Evolutionary conservation across 2,888 invertebrate genomes (phyloP).

Genomic region (Archaeoteleia sp.): DNA sequence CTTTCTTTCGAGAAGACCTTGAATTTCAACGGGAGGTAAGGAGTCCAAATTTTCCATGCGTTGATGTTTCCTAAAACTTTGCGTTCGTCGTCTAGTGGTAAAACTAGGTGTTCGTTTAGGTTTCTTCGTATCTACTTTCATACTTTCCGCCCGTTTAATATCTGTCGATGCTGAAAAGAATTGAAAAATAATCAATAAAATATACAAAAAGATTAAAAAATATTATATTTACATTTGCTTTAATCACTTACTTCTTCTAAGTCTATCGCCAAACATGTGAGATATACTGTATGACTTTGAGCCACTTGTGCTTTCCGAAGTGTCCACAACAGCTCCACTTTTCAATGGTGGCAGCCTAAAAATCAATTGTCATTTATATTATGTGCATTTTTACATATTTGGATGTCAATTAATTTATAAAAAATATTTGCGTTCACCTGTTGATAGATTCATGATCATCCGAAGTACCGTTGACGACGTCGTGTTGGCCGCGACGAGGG

Average conservation of each 20-base stretch:
- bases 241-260: conserved; percentile 77
- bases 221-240: conserved; percentile 9
- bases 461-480: conserved; percentile 74
- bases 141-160: conserved; percentile 91
- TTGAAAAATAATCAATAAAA: conserved; percentile 16
- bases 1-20: conserved; percentile 93
- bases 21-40: conserved; percentile 94
- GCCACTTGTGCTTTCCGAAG: conserved; percentile 44
- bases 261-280: conserved; percentile 80
- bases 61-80: conserved; percentile 87
- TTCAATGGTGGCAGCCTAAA: conserved; percentile 62
- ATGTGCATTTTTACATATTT: not conserved
- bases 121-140: conserved; percentile 88
- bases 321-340: conserved; percentile 42
- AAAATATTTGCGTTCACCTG: conserved; percentile 51
- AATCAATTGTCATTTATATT: no score
- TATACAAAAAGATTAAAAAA: no score
- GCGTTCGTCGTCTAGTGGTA: conserved; percentile 91
- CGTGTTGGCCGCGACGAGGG: conserved; percentile 71
- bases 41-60: conserved; percentile 78
- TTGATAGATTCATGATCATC: conserved; percentile 73
- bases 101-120: conserved; percentile 95
- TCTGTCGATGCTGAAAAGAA: conserved; percentile 68
- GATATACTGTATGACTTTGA: conserved; percentile 78
- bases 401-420: not conserved